Percentiles rank a stretch among this genome's conserved stretches.
Evolutionary conservation across 2,113 vertebrate species (phyloP).

Genomic region (Azemiops feae): DNA sequence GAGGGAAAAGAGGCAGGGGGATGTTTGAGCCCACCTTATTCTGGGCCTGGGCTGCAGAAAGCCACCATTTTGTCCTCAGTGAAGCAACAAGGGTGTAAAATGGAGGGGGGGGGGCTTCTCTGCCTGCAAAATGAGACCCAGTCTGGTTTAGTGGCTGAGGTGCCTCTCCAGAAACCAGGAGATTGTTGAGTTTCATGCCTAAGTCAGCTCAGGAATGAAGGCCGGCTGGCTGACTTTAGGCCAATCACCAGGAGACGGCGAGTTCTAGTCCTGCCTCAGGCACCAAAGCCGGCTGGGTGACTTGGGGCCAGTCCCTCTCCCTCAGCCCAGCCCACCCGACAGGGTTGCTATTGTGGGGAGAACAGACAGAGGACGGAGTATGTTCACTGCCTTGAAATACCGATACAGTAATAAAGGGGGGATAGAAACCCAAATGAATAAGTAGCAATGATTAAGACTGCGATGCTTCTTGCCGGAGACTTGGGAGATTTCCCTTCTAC

Average conservation of each 20-base stretch:
- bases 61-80: background rate
- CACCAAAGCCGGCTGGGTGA: too few species aligned
- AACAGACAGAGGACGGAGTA: background rate
- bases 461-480: background rate
- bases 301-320: too few species aligned
- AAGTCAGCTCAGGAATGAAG: too few species aligned
- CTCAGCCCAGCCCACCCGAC: background rate
- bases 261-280: too few species aligned
- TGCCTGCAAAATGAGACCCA: background rate
- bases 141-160: too few species aligned
- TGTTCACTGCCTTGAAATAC: background rate
- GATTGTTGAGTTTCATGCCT: too few species aligned
- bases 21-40: fast-evolving
- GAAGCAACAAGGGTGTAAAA: background rate
- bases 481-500: too few species aligned
- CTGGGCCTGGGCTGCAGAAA: background rate
- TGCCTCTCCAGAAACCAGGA: too few species aligned
- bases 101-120: background rate
- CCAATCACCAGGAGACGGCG: too few species aligned
- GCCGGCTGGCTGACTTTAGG: background rate
- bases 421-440: background rate
- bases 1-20: too few species aligned
- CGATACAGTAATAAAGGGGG: background rate
- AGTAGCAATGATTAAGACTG: background rate
- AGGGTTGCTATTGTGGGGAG: background rate